Evolutionary conservation across 2,113 vertebrate genomes (phyloP), one percentile per base, ranked within the genome.

Genomic region (Silurus asotus): DNA sequence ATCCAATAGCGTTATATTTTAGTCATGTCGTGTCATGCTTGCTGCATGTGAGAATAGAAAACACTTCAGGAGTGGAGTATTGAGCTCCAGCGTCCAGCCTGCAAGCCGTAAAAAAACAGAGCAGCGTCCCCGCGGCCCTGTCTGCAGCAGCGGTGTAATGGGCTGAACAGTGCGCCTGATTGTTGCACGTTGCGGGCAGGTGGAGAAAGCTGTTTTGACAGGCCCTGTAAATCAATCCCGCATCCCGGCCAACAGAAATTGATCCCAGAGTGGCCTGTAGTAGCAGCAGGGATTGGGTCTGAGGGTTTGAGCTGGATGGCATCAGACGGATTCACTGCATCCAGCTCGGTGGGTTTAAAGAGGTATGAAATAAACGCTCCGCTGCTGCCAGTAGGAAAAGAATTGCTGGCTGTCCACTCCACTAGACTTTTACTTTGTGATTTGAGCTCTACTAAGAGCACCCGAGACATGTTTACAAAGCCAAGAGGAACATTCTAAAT

Each of bases 211-310:
- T 93, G 93, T 92, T 93, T 92, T 94, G 93, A 95, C 93, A 95
- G 93, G 90, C 91, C 89, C 91, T 94, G 93, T 94, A 95, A 95
- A 95, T 95, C 94, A 94, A 94, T 94, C 93, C 91, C 84, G 83
- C 90, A 86, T 92, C 90, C 91, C 84, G 88, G 88, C 91, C 92
- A 94, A 92, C 92, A 94, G 93, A 94, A 93, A 95, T 95, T 95
- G 94, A 95, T 95, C 92, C 91, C 89, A 90, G 90, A 88, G 93
- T 88, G 89, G 91, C 90, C 90, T 89, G 89, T 91, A 91, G 89
- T 91, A 90, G 91, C 90, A 79, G 88, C 90, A 87, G 89, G 92
- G 90, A 91, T 90, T 89, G 90, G 92, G 91, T 89, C 91, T 92
- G 90, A 81, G 89, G 37, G 92, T 93, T 94, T 95, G 93, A 94